Evolutionary conservation across 2,113 vertebrate genomes (phyloP), one percentile per base, ranked within the genome.

Genomic region (Myrmophylax atrothorax): DNA sequence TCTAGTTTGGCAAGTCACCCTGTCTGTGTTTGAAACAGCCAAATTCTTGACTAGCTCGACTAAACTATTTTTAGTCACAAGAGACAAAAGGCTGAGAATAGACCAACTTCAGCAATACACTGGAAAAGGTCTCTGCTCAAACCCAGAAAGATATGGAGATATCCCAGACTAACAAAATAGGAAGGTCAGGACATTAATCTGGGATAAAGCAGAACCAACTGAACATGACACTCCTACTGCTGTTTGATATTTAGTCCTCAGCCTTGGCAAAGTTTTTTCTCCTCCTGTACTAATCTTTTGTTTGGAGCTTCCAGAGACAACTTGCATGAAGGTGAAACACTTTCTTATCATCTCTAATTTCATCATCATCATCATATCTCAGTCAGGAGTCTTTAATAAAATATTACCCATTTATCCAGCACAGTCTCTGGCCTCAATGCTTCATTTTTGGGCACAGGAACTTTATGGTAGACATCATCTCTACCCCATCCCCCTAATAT

Each of bases 61-160:
- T 52, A 37, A 79, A 64, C 82, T 94, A 94, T 95, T 96, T 95
- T 96, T 94, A 89, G 81, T 35, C 40, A 42, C 74, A 85, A 60
- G 1, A 93, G 72, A 93, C 66, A 86, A 81, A 96, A 95, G 68
- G 81, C 64, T 77, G 64, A 93, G 56, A 96, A 93, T 40, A 93
- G 79, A 81, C n/a, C 83, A 92, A 5, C 38, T 84, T 67, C 52
- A 84, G 63, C 63, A 70, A 64, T 17, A 69, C 33, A 35, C 33
- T 93, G 35, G 38, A 38, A 86, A 74, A 89, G 60, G 60, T 86
- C 76, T 86, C 68, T 67, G 94, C 75, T 74, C 73, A 84, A 92
- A 78, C 50, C 55, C 28, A 81, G 68, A 74, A 74, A 84, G 83
- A 93, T 52, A 28, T 12, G 15, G 44, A 92, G 72, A 93, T 88